phyloP scores from a whole-genome alignment of 1,140 invertebrate species.

The Leptinotarsa texana region DNA sequence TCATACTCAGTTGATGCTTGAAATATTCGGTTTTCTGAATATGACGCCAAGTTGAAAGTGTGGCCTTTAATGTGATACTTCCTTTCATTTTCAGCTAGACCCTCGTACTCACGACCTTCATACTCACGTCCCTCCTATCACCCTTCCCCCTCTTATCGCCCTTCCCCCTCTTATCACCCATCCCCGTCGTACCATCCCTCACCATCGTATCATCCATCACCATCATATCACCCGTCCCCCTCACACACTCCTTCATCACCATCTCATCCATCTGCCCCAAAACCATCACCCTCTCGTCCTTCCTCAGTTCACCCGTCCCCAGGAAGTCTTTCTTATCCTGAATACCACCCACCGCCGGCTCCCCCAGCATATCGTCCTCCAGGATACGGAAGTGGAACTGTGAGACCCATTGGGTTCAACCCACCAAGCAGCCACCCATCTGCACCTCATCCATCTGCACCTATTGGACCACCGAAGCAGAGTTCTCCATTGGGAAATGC shows the following conservation, averaged over 20 bases:
- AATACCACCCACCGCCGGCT: not conserved
- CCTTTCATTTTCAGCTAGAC: not conserved
- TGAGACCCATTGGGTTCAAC: constrained; percentile 27
- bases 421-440: constrained; percentile 27
- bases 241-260: constrained; percentile 12
- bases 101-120: not conserved
- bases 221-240: constrained; percentile 8
- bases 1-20: not conserved
- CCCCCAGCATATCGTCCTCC: constrained; percentile 1
- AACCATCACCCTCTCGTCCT: constrained; percentile 10
- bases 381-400: not conserved
- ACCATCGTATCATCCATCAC: constrained; percentile 4
- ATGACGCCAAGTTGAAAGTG: too few species aligned
- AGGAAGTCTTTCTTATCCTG: constrained; percentile 9
- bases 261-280: constrained; percentile 14
- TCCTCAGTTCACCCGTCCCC: constrained; percentile 6
- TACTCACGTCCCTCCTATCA: not conserved
- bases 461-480: constrained; percentile 27
- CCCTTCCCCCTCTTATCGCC: not conserved
- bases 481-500: constrained; percentile 8
- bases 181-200: not conserved
- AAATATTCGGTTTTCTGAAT: too few species aligned
- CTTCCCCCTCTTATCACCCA: not conserved
- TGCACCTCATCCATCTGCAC: constrained; percentile 12
- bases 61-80: too few species aligned